These are phyloP conservation scores for Corynorhinus townsendii DNA, from an alignment of 2,113 vertebrate species.

Conservation along the genomic window DNA sequence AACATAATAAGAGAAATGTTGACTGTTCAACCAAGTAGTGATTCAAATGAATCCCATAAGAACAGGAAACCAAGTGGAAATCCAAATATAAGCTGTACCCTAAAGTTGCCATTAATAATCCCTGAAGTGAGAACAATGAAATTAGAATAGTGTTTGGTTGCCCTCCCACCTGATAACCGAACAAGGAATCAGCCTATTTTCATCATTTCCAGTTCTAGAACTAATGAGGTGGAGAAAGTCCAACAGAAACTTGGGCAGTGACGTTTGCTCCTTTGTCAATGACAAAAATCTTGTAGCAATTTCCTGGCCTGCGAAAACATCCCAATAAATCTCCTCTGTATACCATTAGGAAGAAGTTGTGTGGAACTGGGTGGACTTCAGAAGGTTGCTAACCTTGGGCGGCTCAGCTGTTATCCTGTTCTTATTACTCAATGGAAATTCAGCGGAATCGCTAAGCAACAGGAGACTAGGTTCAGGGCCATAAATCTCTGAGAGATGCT, in stretches of 20 bases:
- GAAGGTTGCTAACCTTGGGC: conserved; percentile 77
- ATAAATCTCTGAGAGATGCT: conserved; percentile 62
- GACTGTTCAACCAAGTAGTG: neutral
- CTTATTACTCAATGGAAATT: conserved; percentile 72
- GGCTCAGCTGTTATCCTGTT: conserved; percentile 71
- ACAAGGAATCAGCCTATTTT: conserved; percentile 58
- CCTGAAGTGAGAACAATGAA: conserved; percentile 66
- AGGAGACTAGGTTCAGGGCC: conserved; percentile 51
- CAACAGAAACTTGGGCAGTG: conserved; percentile 70
- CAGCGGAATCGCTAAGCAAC: conserved; percentile 59
- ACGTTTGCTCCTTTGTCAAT: conserved; percentile 77
- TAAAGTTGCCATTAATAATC: conserved; percentile 64
- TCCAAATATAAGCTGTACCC: conserved; percentile 65
- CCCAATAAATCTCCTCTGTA: conserved; percentile 80
- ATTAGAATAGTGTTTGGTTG: conserved; percentile 65
- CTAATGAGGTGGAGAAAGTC: conserved; percentile 70
- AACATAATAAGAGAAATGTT: conserved; percentile 16
- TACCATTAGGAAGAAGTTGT: conserved; percentile 72
- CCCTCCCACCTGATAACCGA: conserved; percentile 63
- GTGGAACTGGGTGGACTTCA: conserved; percentile 77
- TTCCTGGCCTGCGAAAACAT: conserved; percentile 80
- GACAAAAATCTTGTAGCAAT: conserved; percentile 78
- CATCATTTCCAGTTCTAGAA: conserved; percentile 64
- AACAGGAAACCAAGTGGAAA: conserved; percentile 62
- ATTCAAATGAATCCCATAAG: conserved; percentile 61